These are phyloP conservation scores for Lophotis ruficrista DNA, from an alignment of 2,113 vertebrate genomes.

Conservation along the genomic window DNA sequence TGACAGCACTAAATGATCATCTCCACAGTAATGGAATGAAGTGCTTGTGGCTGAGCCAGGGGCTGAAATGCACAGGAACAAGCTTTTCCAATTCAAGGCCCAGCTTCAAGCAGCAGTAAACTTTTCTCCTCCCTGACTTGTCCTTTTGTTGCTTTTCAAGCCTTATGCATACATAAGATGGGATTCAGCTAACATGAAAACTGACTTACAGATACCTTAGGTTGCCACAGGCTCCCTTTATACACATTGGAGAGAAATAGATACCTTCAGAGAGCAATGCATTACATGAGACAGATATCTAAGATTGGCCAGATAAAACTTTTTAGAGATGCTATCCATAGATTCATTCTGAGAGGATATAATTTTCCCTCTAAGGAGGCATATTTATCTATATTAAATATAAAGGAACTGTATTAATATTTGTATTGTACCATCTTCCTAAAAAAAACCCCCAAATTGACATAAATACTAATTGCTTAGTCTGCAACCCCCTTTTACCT, in stretches of 20 bases:
- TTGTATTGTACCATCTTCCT: no score
- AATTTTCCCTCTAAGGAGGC: neutral
- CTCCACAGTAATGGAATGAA: neutral
- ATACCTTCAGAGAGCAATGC: neutral
- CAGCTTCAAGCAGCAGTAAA: conserved; percentile 1
- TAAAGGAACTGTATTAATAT: neutral
- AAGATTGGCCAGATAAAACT: neutral
- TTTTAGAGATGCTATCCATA: neutral
- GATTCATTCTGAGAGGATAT: neutral
- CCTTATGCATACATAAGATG: neutral
- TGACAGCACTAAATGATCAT: conserved; percentile 19
- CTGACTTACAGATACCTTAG: neutral
- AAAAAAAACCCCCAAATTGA: neutral
- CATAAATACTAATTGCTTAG: neutral
- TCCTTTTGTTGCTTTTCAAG: neutral
- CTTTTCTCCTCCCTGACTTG: neutral
- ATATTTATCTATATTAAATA: neutral
- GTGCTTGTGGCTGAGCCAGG: neutral
- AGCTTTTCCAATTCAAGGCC: neutral
- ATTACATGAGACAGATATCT: neutral
- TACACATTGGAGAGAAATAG: neutral
- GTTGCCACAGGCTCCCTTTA: neutral
- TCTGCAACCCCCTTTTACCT: neutral
- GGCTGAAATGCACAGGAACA: neutral
- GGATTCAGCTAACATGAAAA: neutral